Evolutionary conservation across 2,113 vertebrate genomes (phyloP), one percentile per base, ranked within the genome.

Genomic region (Apaloderma vittatum): DNA sequence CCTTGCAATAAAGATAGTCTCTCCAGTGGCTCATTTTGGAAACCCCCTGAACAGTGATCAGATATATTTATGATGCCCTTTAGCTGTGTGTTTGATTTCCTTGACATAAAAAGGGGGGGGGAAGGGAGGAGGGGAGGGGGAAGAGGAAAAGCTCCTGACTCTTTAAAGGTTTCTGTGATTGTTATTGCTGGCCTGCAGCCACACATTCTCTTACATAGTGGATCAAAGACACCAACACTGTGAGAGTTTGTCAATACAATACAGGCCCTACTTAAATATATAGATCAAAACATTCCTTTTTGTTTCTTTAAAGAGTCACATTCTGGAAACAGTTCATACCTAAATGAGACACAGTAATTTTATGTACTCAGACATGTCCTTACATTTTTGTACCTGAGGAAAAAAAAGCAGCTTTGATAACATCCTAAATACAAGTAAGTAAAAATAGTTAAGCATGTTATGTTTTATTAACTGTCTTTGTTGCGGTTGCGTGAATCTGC

Each of bases 21-120:
- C 96, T 97, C 95, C 63, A 94, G 91, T 97, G 93, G 68, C 83
- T 97, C 90, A 76, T 96, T 96, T 91, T 95, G 86, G 88, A 89
- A 88, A 88, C 4, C 43, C 79, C 68, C 81, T 86, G 81, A 96
- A 97, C 90, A 90, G 78, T 87, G 90, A 97, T 94, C 96, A 93
- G 92, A 93, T 97, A 90, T 97, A 98, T 98, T 98, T 97, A 98
- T 97, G 96, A 97, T 87, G 94, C 94, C 96, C 88, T 97, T 96
- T 96, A 96, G 94, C 95, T 94, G 92, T 66, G 73, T 94, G 88
- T 96, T 97, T 97, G 96, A 97, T 97, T 98, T 97, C 85, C 85
- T 93, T 93, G 88, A 98, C 93, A 97, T 96, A 95, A 97, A 98
- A 96, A 83, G 62, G 11, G 12, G 40, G 40, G 40, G 40, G 40